Conservation (phyloP, 1,140 invertebrate genomes). For the Delia radicum region DNA sequence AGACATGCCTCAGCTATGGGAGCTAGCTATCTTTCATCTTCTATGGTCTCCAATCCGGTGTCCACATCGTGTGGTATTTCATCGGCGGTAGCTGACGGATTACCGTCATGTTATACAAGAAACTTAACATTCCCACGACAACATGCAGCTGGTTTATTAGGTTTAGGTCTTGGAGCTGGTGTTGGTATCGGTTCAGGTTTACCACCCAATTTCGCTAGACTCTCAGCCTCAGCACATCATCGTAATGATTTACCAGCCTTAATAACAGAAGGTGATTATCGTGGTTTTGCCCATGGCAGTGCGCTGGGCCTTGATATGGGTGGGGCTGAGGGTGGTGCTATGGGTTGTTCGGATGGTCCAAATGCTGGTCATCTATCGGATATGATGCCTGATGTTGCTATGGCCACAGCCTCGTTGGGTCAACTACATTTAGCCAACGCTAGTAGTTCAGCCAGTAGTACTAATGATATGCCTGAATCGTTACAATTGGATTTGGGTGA, state of each 20-base stretch:
- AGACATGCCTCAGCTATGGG: slow-evolving; percentile 31
- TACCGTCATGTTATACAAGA: slow-evolving; percentile 51
- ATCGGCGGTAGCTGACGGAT: slow-evolving; percentile 26
- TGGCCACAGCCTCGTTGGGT: slow-evolving; percentile 75
- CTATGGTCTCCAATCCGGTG: slow-evolving; percentile 35
- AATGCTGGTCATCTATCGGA: slow-evolving; percentile 72
- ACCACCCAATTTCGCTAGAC: slow-evolving; percentile 42
- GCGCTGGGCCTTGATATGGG: slow-evolving; percentile 37
- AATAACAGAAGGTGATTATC: slow-evolving; percentile 64
- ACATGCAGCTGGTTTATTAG: slow-evolving; percentile 44
- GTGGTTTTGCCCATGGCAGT: slow-evolving; percentile 44
- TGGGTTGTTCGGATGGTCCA: slow-evolving; percentile 29
- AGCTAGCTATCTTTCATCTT: slow-evolving; percentile 39
- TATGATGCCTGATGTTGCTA: slow-evolving; percentile 86
- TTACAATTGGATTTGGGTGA: slow-evolving; percentile 78
- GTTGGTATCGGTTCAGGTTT: slow-evolving; percentile 34
- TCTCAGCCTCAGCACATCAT: slow-evolving; percentile 44
- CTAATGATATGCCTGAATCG: slow-evolving; percentile 47
- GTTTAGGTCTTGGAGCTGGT: slow-evolving; percentile 35
- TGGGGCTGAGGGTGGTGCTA: slow-evolving; percentile 37
- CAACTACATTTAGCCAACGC: slow-evolving; percentile 60
- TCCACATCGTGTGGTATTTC: slow-evolving; percentile 41
- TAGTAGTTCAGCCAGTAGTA: slow-evolving; percentile 20
- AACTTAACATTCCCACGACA: slow-evolving; percentile 67
- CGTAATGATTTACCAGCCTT: slow-evolving; percentile 64